Evolutionary conservation across 37 sponge, comb jelly and placozoan species (phyloP), one percentile per base, ranked within the genome.

Genomic region (Oscarella lobularis): DNA sequence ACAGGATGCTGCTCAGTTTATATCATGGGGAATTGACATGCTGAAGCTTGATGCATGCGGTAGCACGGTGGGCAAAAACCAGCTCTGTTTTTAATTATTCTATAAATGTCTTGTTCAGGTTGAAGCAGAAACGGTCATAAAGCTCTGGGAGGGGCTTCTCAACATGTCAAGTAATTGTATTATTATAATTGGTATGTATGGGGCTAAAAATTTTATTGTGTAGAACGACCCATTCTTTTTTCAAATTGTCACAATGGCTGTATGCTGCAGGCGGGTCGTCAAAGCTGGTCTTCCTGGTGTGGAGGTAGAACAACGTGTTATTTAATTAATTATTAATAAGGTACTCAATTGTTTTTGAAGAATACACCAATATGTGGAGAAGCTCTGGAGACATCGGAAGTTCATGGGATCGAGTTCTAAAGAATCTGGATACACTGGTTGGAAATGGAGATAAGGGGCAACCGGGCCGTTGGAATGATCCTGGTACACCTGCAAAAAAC

Each of bases 191-290:
- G 20, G 60, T 48, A 20, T 48, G 60, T 20, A 48, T 48, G 60
- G 9, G 20, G 9, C 14, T 20, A 48, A 27, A 48, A 27, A 48
- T 48, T 20, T 27, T 20, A 48, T 20, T 48, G 60, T 48, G 33
- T 5, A 5, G 71, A 35, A 29, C 71, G 71, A 34, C 31, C 31
- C 31, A 14, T 68, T 29, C 71, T 68, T 14, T 4, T 68, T 68
- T 68, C 71, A 4, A 68, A 68, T 35, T 68, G 71, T 35, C 71
- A 68, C 33, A 68, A 68, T 35, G 71, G 71, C 29, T 68, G 71
- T 35, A 48, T 48, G 60, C 20, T 48, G 60, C 14, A 48, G 60
- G 20, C 9, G 20, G 60, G 60, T 48, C 60, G 60, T 48, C 20
- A 9, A 48, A 9, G 20, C 9, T 48, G 60, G 60, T 9, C 9